A percentile compares a stretch with the other conserved stretches of the same genome.
Evolutionary conservation across 2,888 invertebrate genomes (phyloP).

Genomic region (Dryocosmus kuriphilus): DNA sequence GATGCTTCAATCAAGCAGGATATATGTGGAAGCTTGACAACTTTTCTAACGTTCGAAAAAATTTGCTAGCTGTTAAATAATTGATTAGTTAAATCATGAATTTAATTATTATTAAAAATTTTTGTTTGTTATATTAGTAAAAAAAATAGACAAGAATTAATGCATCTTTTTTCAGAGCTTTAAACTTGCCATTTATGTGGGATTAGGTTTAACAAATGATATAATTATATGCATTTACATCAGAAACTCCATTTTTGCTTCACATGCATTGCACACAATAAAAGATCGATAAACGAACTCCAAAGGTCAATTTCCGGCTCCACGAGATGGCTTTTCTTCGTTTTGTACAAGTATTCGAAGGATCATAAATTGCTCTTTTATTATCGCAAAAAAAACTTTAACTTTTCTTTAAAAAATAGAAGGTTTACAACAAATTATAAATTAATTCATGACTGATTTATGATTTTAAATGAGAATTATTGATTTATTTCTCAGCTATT

Average conservation of each 20-base stretch:
- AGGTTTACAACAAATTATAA: not conserved
- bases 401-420: not conserved
- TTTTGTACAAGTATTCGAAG: not conserved
- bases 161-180: not conserved
- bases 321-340: not conserved
- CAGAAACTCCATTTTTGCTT: not conserved
- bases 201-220: not conserved
- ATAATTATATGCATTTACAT: constrained; percentile 2
- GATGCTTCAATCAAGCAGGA: not conserved
- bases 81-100: not conserved
- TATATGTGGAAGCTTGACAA: not conserved
- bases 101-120: no score
- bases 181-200: not conserved
- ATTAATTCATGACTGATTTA: not conserved
- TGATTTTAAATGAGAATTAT: no score
- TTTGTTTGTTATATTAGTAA: no score
- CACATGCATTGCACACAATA: not conserved
- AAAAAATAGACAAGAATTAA: no score
- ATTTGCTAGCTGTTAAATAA: not conserved
- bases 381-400: not conserved
- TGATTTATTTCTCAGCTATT: no score
- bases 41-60: not conserved
- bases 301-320: constrained; percentile 35
- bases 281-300: constrained; percentile 15
- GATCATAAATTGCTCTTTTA: constrained; percentile 11